Percentiles rank a stretch among this genome's conserved stretches.
These are phyloP conservation scores for Peromyscus attwateri DNA, from an alignment of 2,797 vertebrate species.

Conservation along the genomic window DNA sequence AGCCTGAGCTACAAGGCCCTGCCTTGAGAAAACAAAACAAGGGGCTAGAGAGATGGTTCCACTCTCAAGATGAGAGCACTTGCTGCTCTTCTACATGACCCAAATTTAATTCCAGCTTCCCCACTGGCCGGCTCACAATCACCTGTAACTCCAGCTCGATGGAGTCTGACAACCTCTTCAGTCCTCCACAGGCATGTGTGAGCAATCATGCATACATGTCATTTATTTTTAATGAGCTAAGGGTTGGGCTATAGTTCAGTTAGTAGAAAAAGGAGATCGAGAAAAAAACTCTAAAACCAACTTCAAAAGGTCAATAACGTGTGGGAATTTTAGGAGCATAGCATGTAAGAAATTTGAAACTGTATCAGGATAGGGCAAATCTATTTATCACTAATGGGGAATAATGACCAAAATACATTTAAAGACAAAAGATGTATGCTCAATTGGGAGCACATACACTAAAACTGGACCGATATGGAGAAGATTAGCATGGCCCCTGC, in stretches of 20 bases:
- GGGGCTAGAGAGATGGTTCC: background rate
- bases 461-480: background rate
- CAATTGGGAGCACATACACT: background rate
- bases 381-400: background rate
- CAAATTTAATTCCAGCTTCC: background rate
- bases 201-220: background rate
- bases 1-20: background rate
- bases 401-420: constrained; percentile 13
- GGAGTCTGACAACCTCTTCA: background rate
- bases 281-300: background rate
- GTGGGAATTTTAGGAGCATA: background rate
- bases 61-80: background rate
- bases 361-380: background rate
- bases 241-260: background rate
- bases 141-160: background rate
- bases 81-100: background rate
- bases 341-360: constrained; percentile 18
- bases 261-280: background rate
- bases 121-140: background rate
- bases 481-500: too few species aligned
- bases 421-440: background rate
- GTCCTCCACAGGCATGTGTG: background rate
- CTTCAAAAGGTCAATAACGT: background rate
- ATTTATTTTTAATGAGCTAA: background rate
- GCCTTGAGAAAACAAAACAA: background rate